Percentiles rank a stretch among this genome's conserved stretches.
Evolutionary conservation across 2,113 vertebrate genomes (phyloP).

Genomic region (Chascanopsetta lugubris): DNA sequence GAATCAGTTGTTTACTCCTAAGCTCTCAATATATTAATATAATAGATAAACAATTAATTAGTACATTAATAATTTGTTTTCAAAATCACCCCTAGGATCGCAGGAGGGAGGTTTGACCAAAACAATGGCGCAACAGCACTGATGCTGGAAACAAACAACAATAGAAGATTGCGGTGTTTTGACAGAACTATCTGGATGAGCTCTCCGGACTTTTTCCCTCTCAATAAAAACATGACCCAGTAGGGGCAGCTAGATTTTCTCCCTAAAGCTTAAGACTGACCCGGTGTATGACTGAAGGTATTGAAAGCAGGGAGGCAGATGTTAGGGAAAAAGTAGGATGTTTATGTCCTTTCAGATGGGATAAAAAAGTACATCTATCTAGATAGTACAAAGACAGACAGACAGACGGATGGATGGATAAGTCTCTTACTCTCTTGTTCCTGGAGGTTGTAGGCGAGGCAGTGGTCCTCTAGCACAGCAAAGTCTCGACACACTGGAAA

Average conservation of each 20-base stretch:
- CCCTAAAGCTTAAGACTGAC: neutral
- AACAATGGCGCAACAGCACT: neutral
- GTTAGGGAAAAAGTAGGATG: neutral
- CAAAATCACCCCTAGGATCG: too few relatives aligned
- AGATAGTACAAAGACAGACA: too few relatives aligned
- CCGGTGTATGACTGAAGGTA: neutral
- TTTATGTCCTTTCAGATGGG: neutral
- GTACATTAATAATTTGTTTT: neutral
- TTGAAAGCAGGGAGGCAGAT: neutral
- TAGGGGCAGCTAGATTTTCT: neutral
- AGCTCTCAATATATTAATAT: neutral
- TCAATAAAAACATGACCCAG: neutral
- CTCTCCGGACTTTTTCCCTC: neutral
- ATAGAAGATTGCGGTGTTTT: slow-evolving; percentile 9
- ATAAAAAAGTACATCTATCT: too few relatives aligned
- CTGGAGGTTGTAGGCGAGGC: slow-evolving; percentile 94
- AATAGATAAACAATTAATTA: too few relatives aligned
- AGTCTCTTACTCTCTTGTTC: slow-evolving; percentile 95
- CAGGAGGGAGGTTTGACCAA: neutral
- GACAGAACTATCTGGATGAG: neutral
- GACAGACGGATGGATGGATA: too few relatives aligned
- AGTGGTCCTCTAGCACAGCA: slow-evolving; percentile 94
- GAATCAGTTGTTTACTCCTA: neutral
- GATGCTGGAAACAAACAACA: neutral
- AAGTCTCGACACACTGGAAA: slow-evolving; percentile 92